These are phyloP conservation scores for Maniola hyperantus DNA, from an alignment of 2,888 invertebrate genomes.

Conservation along the genomic window DNA sequence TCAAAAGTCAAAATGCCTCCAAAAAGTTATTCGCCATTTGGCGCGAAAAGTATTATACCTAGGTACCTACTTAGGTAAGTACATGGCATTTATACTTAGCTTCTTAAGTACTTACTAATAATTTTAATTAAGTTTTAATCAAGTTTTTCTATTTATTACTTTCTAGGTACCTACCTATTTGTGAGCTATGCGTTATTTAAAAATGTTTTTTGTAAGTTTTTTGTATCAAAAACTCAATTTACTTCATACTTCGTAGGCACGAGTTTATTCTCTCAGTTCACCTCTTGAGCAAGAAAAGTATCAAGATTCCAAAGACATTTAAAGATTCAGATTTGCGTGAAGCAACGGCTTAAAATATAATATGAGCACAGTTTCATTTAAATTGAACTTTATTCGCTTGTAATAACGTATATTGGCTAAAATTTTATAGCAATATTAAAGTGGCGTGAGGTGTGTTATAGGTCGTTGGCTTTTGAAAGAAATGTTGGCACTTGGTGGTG, in stretches of 20 bases:
- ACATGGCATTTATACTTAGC: too few species aligned
- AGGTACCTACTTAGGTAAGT: too few species aligned
- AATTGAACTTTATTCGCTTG: conserved; percentile 44
- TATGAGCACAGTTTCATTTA: conserved; percentile 20
- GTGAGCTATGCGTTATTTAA: too few species aligned
- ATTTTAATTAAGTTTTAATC: too few species aligned
- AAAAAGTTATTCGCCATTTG: conserved; percentile 24
- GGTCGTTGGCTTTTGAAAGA: conserved; percentile 77
- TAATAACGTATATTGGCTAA: conserved; percentile 35
- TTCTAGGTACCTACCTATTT: too few species aligned
- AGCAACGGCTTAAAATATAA: conserved; percentile 11
- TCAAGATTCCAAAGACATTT: conserved; percentile 42
- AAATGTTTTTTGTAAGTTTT: too few species aligned
- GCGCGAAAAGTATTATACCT: too few species aligned
- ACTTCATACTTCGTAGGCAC: conserved; percentile 20
- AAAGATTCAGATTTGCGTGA: conserved; percentile 39
- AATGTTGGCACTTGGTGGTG: conserved; percentile 72
- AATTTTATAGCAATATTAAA: conserved; percentile 39
- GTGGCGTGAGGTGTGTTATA: conserved; percentile 47
- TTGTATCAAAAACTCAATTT: neutral
- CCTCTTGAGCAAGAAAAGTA: conserved; percentile 58
- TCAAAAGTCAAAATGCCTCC: conserved; percentile 30
- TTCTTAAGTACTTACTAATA: too few species aligned
- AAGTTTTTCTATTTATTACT: too few species aligned
- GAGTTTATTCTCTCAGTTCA: conserved; percentile 52